Evolutionary conservation across 2,888 invertebrate genomes (phyloP).

Genomic region (Lottia gigantea): DNA sequence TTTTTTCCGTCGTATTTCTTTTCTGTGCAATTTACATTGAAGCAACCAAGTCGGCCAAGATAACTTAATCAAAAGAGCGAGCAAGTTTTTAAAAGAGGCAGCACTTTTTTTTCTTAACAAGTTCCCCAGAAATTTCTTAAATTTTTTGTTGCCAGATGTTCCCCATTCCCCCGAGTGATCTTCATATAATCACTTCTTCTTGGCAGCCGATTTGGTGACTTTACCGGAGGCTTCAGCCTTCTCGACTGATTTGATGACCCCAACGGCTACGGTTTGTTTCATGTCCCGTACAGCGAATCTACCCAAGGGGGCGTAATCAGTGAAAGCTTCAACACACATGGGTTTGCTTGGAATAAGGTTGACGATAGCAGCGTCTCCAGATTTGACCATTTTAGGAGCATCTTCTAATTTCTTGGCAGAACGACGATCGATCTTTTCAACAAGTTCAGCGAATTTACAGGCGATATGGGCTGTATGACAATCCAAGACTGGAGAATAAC

Average conservation of each 20-base stretch:
- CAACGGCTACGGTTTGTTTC: conserved; percentile 98
- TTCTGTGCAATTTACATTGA: conserved; percentile 87
- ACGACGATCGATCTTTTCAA: conserved; percentile 99
- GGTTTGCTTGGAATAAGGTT: conserved; percentile 93
- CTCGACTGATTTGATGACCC: conserved; percentile 82
- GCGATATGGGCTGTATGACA: conserved; percentile 99
- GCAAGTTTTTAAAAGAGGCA: conserved; percentile 11
- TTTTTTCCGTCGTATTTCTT: conserved; percentile 88
- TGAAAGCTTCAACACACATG: conserved; percentile 98
- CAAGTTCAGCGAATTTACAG: conserved; percentile 98
- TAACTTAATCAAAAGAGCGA: conserved; percentile 69
- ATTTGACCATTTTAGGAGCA: conserved; percentile 91
- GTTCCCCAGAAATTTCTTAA: neutral
- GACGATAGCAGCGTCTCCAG: conserved; percentile 96
- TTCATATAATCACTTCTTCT: conserved; percentile 75
- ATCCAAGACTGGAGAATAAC: conserved; percentile 98
- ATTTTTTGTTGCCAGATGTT: no score
- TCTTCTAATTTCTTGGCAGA: conserved; percentile 78
- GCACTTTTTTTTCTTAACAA: neutral
- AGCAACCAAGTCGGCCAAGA: conserved; percentile 76
- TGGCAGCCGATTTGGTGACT: conserved; percentile 87
- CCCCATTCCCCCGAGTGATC: no score
- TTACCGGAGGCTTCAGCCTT: conserved; percentile 94
- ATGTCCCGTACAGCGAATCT: conserved; percentile 99
- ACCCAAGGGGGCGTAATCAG: conserved; percentile 94